Base-by-base conservation (phyloP, 2,113 vertebrate species). In the Lepisosteus oculatus region DNA sequence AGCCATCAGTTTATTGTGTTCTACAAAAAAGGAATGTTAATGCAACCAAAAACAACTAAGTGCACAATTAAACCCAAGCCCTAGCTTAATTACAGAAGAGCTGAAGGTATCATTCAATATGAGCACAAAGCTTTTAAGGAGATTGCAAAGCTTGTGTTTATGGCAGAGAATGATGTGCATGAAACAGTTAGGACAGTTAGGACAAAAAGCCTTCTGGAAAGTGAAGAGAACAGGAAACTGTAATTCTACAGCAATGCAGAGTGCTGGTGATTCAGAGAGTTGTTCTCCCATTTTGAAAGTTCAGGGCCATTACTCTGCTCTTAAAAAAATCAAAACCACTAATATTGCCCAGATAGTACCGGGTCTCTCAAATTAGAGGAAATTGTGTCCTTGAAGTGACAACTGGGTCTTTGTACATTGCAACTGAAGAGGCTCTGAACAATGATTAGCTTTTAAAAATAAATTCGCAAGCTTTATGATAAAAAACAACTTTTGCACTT, bases 251-350 rank as follows among this genome's bases (percentile, higher is more conserved):
- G 11, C 56, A 59, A 59, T 59, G n/a, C 56, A 11, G 56, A 14
- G 56, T 59, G n/a, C 7, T 59, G 56, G 56, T 59, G n/a, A 6
- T 59, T 59, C 56, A 12, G 56, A 59, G 56, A 59, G 56, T 59
- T 12, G 56, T 59, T 2, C 56, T 59, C 56, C 56, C 56, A 59
- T 59, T 59, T n/a, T 59, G 56, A 6, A 13, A 13, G 56, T 59
- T 59, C 56, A 59, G 56, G 56, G 56, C 56, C 56, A 59, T n/a
- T 59, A 59, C 56, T 12, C 56, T n/a, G n/a, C 56, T 12, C 56
- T 59, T 59, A 12, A 59, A 59, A 59, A 59, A 3, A 13, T n/a
- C 13, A 59, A 59, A 59, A 59, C 29, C n/a, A 59, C 56, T 59
- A 12, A 11, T 59, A 59, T n/a, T 59, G 13, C 12, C 4, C 56